Base-by-base conservation (phyloP, 2,888 invertebrate species). In the Rhaphigaster nebulosa region DNA sequence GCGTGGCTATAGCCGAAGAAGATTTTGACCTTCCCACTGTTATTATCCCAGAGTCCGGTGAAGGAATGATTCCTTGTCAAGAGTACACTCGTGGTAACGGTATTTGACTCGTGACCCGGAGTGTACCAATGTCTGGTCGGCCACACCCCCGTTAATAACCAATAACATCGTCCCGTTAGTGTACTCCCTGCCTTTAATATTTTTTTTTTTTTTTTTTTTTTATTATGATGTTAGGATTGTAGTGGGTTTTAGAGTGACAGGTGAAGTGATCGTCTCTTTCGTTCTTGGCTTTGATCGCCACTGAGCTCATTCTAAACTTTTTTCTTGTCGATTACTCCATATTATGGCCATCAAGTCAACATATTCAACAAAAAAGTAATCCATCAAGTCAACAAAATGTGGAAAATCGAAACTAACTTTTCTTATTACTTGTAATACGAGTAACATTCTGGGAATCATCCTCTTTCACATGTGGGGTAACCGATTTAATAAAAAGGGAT, bases 91-190 rank as follows among this genome's bases (percentile, higher is more conserved):
- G 84, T 84, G 84, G 45, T 84, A 84, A 84, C 84, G 84, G 84
- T 45, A 84, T 84, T 84, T 84, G 84, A 84, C 84, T 84, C 84
- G 84, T 84, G 84, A 84, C 84, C 84, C 84, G 15, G 41, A 41
- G 84, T 45, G 84, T 41, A 45, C 84, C 70, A 70, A 70, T 84
- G 84, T 41, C 41, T 45, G 84, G 18, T 45, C 84, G 84, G n/a
- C 41, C 84, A 84, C 41, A 45, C 41, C 84, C 84, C 84, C 84
- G 12, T 45, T 84, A 84, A 84, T 84, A 45, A 41, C 84, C 84
- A 84, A 84, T 84, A 84, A 45, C 84, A 45, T 3, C 45, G 84
- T 84, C 45, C 84, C 84, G 45, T 84, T 84, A 84, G 26, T 84
- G 45, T 84, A 41, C 84, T 41, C 45, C 45, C 84, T 26, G 4